These are phyloP conservation scores for Pachyuromys duprasi DNA, from an alignment of 2,797 vertebrate species.

Conservation along the genomic window DNA sequence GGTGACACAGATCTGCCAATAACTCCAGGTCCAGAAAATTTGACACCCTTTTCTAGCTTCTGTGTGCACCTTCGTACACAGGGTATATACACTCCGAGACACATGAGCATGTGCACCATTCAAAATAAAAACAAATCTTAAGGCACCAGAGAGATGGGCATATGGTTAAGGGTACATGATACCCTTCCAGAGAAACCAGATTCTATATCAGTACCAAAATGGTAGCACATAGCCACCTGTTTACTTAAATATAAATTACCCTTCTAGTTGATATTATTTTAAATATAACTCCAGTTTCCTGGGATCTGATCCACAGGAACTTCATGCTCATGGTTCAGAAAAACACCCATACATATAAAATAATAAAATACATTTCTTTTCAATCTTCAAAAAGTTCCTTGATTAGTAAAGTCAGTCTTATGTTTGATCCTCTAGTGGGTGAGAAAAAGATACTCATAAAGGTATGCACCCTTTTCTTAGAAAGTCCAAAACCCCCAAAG, in stretches of 20 bases:
- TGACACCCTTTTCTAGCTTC: background rate
- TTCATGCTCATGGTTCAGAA: background rate
- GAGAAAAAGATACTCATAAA: background rate
- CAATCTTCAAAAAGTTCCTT: background rate
- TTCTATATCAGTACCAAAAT: background rate
- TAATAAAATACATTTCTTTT: background rate
- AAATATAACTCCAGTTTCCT: background rate
- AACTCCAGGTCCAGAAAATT: background rate
- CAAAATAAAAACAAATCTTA: background rate
- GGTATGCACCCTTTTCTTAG: background rate
- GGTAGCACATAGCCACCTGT: background rate
- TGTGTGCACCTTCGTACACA: background rate
- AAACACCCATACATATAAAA: background rate
- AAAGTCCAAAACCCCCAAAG: background rate
- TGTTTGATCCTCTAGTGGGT: background rate
- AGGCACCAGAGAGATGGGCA: background rate
- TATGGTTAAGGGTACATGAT: background rate
- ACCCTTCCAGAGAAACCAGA: background rate
- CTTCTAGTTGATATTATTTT: background rate
- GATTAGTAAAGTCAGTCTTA: slow-evolving; percentile 16
- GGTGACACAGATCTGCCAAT: background rate
- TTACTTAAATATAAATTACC: background rate
- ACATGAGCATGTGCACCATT: background rate
- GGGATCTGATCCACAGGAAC: background rate
- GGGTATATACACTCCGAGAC: background rate